Conservation (phyloP, 2,113 vertebrate species). For the Lycocorax pyrrhopterus region DNA sequence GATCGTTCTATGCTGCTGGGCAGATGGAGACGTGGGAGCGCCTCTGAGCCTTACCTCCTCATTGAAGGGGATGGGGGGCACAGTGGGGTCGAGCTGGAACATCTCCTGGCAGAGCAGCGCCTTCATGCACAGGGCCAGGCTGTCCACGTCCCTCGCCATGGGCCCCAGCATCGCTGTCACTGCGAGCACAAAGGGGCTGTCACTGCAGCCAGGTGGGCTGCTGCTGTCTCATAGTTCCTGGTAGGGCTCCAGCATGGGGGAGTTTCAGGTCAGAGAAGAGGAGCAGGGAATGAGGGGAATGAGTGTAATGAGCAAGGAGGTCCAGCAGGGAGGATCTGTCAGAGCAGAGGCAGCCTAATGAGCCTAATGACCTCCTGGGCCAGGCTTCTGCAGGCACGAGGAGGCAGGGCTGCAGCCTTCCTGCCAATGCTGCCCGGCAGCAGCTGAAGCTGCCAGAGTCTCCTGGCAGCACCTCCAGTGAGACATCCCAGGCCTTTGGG, state of each 20-base stretch:
- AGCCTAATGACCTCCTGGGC: not conserved
- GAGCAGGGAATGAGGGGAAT: not conserved
- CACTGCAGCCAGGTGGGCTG: not conserved
- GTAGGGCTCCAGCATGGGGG: not conserved
- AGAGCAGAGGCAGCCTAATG: not conserved
- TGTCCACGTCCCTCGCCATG: slow-evolving; percentile 81
- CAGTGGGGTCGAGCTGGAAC: slow-evolving; percentile 82
- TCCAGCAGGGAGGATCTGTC: not conserved
- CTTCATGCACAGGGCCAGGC: slow-evolving; percentile 84
- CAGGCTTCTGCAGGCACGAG: not conserved
- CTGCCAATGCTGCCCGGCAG: not conserved
- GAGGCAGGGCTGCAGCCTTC: not conserved
- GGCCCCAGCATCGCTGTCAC: slow-evolving; percentile 61
- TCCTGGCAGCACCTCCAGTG: not conserved
- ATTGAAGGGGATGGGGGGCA: slow-evolving; percentile 83
- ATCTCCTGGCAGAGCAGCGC: slow-evolving; percentile 82
- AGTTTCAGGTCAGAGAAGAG: not conserved
- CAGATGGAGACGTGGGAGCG: not conserved
- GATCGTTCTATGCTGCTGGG: not conserved
- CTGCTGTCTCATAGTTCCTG: not conserved
- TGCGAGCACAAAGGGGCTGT: not conserved
- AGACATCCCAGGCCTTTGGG: not conserved
- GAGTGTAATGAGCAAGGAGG: not conserved
- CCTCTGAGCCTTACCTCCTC: slow-evolving; percentile 63
- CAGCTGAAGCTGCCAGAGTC: not conserved